Percentiles rank a stretch among this genome's conserved stretches.
Conservation (phyloP, 2,797 vertebrate species). For the Pantherophis vulpinus region DNA sequence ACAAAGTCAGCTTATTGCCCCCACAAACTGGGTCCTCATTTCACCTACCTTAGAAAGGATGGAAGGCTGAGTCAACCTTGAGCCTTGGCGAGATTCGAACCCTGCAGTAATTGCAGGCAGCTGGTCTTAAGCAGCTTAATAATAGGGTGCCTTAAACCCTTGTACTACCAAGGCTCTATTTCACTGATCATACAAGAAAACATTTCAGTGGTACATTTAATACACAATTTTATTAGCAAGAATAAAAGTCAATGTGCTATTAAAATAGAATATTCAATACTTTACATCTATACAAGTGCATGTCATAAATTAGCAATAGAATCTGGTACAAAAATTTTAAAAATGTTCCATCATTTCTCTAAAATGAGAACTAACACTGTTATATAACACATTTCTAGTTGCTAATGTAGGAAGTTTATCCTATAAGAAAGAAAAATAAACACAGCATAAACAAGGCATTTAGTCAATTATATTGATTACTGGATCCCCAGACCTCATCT, state of each 20-base stretch:
- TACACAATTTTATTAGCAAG: neutral
- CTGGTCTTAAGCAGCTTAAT: too few relatives aligned
- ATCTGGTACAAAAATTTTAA: constrained; percentile 27
- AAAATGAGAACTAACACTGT: constrained; percentile 49
- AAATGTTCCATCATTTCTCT: constrained; percentile 45
- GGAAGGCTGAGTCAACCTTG: too few relatives aligned
- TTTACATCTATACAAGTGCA: constrained; percentile 45
- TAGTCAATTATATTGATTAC: constrained; percentile 13
- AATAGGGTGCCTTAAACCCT: too few relatives aligned
- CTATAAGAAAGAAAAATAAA: neutral
- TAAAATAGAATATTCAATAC: constrained; percentile 38
- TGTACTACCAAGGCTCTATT: too few relatives aligned
- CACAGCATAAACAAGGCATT: neutral
- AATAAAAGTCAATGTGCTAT: neutral
- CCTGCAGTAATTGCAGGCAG: too few relatives aligned
- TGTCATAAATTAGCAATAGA: constrained; percentile 56
- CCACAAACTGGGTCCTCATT: too few relatives aligned
- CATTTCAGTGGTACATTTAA: neutral
- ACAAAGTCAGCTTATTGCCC: too few relatives aligned
- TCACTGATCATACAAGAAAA: neutral
- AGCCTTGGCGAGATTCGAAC: too few relatives aligned
- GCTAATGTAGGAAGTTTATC: neutral
- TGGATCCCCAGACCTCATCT: neutral
- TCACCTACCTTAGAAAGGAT: too few relatives aligned
- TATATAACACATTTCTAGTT: constrained; percentile 4